Percentiles rank a stretch among this genome's conserved stretches.
phyloP scores from a whole-genome alignment of 2,888 invertebrate species.

The Lasioglossum calceatum region DNA sequence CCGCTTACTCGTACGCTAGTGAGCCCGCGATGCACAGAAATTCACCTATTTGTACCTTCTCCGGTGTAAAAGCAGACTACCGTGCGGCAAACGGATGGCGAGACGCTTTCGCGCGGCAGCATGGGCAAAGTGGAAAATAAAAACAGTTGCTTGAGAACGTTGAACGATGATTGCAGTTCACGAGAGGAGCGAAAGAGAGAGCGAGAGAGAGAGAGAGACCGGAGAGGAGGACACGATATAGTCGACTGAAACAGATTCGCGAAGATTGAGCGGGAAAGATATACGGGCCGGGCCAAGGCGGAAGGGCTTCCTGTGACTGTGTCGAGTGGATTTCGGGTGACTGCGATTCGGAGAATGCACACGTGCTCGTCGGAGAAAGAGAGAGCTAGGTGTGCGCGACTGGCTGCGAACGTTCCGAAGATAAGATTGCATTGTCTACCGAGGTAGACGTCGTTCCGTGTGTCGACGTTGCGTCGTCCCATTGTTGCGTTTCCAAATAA shows the following conservation, averaged over 20 bases:
- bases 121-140: neutral
- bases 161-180: constrained; percentile 4
- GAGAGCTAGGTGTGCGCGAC: neutral
- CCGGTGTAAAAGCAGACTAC: neutral
- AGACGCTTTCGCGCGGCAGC: constrained; percentile 6
- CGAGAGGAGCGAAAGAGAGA: neutral
- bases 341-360: constrained; percentile 3
- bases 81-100: constrained; percentile 2
- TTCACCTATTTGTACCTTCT: neutral
- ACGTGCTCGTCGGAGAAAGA: neutral
- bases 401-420: neutral
- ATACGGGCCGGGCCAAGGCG: neutral
- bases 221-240: neutral
- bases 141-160: neutral
- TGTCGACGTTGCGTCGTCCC: neutral
- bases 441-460: neutral
- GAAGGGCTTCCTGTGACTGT: neutral
- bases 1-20: neutral
- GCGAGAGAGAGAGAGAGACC: neutral
- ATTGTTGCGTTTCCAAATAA: constrained; percentile 3
- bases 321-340: constrained; percentile 11
- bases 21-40: neutral
- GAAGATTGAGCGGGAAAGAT: neutral
- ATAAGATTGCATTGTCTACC: constrained; percentile 5
- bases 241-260: neutral